These are phyloP conservation scores for Magallana ariakensis DNA, from an alignment of 1,140 invertebrate species.

Conservation along the genomic window DNA sequence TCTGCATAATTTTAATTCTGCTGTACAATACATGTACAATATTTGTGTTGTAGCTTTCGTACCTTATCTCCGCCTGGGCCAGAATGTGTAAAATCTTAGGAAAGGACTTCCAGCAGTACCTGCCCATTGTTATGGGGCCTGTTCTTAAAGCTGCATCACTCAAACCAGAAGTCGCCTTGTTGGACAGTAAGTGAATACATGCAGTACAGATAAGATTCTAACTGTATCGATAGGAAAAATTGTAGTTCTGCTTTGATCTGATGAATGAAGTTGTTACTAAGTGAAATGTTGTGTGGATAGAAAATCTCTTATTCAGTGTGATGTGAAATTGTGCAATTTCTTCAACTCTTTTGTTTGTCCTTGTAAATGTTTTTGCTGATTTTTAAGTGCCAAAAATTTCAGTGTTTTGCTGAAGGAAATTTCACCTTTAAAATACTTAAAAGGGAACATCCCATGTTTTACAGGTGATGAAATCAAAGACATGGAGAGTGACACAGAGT, in stretches of 20 bases:
- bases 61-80: constrained; percentile 99
- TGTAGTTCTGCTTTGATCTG: too few relatives aligned
- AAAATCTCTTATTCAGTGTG: neutral
- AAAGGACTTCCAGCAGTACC: constrained; percentile 96
- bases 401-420: too few relatives aligned
- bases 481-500: constrained; percentile 94
- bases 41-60: constrained; percentile 83
- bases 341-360: too few relatives aligned
- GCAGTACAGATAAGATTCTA: too few relatives aligned
- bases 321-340: too few relatives aligned
- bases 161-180: constrained; percentile 97
- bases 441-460: neutral
- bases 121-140: constrained; percentile 98
- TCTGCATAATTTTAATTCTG: neutral
- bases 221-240: too few relatives aligned
- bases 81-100: constrained; percentile 98
- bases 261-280: neutral
- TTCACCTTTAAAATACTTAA: too few relatives aligned
- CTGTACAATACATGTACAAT: neutral
- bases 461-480: constrained; percentile 82
- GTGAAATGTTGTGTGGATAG: neutral
- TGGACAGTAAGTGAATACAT: constrained; percentile 87
- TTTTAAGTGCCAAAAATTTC: too few relatives aligned
- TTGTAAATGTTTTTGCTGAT: too few relatives aligned
- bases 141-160: constrained; percentile 96